Base-by-base conservation (phyloP, 2,113 vertebrate species). In the Centropristis striata region DNA sequence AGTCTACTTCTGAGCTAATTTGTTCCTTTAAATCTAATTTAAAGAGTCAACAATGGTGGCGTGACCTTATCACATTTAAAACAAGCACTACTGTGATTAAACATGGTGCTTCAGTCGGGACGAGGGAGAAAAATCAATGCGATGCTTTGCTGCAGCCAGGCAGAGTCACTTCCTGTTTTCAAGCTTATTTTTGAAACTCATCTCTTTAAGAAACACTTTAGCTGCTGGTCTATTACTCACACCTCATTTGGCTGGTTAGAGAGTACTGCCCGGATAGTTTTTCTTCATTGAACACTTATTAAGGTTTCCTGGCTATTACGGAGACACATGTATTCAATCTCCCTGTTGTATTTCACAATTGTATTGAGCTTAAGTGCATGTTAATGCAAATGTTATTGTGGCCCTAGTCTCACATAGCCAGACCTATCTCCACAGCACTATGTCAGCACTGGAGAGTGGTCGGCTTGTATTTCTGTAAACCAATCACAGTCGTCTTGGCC, bases 31-130 rank as follows among this genome's bases (percentile, higher is more conserved):
- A 54, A 36, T 72, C 60, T 25, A 10, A 50, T 69, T 75, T 47
- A 59, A 72, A 72, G 59, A 54, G 10, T 50, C 58, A 70, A 69
- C 32, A 77, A 21, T 44, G 59, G 21, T 20, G 42, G 39, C 16
- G 27, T 27, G 65, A 75, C 65, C 69, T 54, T 61, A 75, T 84
- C 57, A 8, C 25, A 25, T 75, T 55, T 27, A 44, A 46, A 70
- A 59, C 46, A 55, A 64, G 27, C 71, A 49, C 55, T 44, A 1
- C 8, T 28, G 65, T 44, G 41, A 82, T 82, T 54, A 60, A 80
- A 65, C 20, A 13, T 8, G 23, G 44, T 10, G 28, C 20, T 60
- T 61, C 25, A 49, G 23, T 1, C 3, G 14, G 14, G 13, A 46
- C 20, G 3, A 18, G 27, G 36, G n/a, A 36, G 39, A 67, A 25